phyloP scores from a whole-genome alignment of 2,113 vertebrate genomes.

The Solenodon paradoxus region DNA sequence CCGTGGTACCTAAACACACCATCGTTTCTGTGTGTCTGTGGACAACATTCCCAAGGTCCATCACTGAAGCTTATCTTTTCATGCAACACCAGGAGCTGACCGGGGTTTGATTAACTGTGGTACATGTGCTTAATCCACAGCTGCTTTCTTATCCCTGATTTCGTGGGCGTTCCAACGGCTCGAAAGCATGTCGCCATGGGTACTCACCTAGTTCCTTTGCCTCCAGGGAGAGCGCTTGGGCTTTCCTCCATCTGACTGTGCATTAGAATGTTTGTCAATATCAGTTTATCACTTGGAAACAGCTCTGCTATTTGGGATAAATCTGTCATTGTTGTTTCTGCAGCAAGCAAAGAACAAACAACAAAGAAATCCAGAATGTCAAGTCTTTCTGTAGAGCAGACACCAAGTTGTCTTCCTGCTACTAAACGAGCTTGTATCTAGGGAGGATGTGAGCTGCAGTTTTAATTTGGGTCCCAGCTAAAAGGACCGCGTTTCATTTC shows the following conservation, averaged over 20 bases:
- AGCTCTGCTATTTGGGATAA: background rate
- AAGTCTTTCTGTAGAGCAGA: background rate
- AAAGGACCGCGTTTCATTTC: background rate
- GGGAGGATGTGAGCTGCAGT: background rate
- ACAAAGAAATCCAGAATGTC: background rate
- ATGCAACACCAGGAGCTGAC: background rate
- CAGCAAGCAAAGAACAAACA: background rate
- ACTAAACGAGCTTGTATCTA: too few relatives aligned
- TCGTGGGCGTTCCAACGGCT: background rate
- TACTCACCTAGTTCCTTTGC: background rate
- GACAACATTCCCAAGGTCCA: conserved; percentile 2
- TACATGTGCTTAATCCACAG: background rate
- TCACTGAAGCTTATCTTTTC: background rate
- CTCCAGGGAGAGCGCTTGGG: background rate
- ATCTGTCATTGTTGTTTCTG: background rate
- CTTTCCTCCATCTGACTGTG: background rate
- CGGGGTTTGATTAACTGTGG: background rate
- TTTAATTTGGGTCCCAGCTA: background rate
- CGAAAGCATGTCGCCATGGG: background rate
- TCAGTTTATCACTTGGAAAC: background rate
- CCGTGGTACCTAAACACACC: background rate
- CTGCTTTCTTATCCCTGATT: background rate
- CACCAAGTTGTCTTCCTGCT: too few relatives aligned
- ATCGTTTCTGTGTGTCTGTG: background rate
- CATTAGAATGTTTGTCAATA: background rate